phyloP scores from a whole-genome alignment of 64 coral and sea anemone species.

The Dendronephthya gigantea region DNA sequence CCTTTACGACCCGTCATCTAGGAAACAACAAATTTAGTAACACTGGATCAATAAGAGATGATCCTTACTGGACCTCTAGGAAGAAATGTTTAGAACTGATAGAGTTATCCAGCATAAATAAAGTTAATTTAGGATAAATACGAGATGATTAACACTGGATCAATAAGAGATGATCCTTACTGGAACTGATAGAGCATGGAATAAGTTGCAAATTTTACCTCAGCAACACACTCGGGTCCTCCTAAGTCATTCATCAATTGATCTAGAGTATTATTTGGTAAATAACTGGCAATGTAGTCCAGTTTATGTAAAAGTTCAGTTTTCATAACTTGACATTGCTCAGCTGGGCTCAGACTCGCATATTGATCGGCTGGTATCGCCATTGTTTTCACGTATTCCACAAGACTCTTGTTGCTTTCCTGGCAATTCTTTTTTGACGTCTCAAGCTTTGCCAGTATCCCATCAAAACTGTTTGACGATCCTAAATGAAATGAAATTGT shows the following conservation, averaged over 20 bases:
- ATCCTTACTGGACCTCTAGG: no score
- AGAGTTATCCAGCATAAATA: not conserved
- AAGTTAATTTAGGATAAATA: no score
- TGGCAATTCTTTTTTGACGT: not conserved
- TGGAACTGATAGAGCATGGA: no score
- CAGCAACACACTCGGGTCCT: conserved; percentile 70
- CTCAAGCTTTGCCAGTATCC: not conserved
- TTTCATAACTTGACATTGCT: conserved; percentile 71
- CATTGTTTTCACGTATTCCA: not conserved
- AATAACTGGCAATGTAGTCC: conserved; percentile 27
- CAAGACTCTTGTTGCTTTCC: not conserved
- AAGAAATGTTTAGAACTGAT: not conserved
- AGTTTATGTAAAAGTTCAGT: conserved; percentile 65
- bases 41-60: not conserved
- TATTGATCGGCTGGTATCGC: not conserved
- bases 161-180: no score
- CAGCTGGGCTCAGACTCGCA: conserved; percentile 19
- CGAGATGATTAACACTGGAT: no score
- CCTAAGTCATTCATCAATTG: conserved; percentile 75
- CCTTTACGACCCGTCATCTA: conserved; percentile 98
- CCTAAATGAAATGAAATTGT: not conserved
- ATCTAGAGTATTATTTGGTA: conserved; percentile 90
- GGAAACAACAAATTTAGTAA: not conserved
- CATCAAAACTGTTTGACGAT: conserved; percentile 1
- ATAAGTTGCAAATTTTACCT: no score